These are phyloP conservation scores for Podotricha telesiphe DNA, from an alignment of 2,888 invertebrate species.

Conservation along the genomic window DNA sequence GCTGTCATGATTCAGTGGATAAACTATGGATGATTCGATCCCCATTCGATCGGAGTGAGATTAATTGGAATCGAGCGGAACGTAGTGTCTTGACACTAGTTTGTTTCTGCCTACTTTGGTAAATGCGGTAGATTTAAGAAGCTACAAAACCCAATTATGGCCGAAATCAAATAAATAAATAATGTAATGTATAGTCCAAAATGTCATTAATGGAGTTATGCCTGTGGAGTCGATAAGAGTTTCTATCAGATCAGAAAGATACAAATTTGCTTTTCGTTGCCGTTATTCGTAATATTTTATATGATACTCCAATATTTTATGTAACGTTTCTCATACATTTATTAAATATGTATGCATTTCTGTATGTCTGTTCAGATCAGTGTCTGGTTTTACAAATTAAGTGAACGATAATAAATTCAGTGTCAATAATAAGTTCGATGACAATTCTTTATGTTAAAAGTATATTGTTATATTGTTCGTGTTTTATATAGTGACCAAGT, in stretches of 20 bases:
- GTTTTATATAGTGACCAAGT: no score
- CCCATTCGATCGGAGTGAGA: no score
- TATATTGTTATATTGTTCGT: no score
- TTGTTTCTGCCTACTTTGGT: no score
- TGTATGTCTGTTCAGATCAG: no score
- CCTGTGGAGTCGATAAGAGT: slow-evolving; percentile 1
- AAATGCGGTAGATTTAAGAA: no score
- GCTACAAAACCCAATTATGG: not conserved
- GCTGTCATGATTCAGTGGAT: no score
- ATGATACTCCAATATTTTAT: slow-evolving; percentile 19
- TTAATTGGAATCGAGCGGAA: no score
- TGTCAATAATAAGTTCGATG: no score
- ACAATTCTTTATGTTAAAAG: no score
- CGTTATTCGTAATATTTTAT: slow-evolving; percentile 15
- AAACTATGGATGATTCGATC: no score
- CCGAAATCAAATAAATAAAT: not conserved
- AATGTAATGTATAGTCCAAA: not conserved
- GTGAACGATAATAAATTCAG: not conserved
- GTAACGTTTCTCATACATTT: not conserved
- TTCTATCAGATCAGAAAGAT: not conserved
- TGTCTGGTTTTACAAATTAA: not conserved
- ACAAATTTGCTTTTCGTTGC: not conserved
- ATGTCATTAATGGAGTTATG: slow-evolving; percentile 9
- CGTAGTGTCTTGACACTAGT: no score
- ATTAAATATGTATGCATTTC: not conserved